Percentiles rank a stretch among this genome's conserved stretches.
phyloP scores from a whole-genome alignment of 1,140 invertebrate species.

The Brachionus rubens region DNA sequence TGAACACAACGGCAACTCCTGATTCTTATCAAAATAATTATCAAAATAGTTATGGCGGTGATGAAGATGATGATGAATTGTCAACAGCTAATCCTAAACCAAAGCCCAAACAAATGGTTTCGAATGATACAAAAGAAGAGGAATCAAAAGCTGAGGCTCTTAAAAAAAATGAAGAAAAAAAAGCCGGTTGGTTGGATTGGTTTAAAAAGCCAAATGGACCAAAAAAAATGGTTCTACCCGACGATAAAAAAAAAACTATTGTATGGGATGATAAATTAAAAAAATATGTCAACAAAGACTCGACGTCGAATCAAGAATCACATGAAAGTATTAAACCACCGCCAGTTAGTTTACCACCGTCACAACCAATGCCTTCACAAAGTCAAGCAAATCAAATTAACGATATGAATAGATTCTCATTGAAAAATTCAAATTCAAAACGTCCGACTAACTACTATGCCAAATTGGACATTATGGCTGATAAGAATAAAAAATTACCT shows the following conservation, averaged over 20 bases:
- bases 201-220: slow-evolving; percentile 9
- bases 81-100: slow-evolving; percentile 3
- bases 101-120: background rate
- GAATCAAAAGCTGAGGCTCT: too few species aligned
- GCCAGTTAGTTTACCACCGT: background rate
- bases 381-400: too few species aligned
- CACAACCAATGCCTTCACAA: background rate
- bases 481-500: slow-evolving; percentile 15
- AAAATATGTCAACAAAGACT: slow-evolving; percentile 39
- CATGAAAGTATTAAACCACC: background rate
- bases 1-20: background rate
- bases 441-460: slow-evolving; percentile 33
- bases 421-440: slow-evolving; percentile 14
- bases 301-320: background rate
- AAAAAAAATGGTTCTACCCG: slow-evolving; percentile 41
- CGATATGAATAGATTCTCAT: slow-evolving; percentile 19
- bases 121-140: background rate
- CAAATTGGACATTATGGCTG: slow-evolving; percentile 40
- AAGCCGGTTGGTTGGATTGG: background rate
- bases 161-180: background rate
- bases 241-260: slow-evolving; percentile 42
- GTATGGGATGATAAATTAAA: slow-evolving; percentile 44
- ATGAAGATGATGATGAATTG: background rate
- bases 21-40: background rate
- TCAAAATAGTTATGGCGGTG: background rate